These are phyloP conservation scores for Mareca penelope DNA, from an alignment of 2,797 vertebrate genomes.

Conservation along the genomic window DNA sequence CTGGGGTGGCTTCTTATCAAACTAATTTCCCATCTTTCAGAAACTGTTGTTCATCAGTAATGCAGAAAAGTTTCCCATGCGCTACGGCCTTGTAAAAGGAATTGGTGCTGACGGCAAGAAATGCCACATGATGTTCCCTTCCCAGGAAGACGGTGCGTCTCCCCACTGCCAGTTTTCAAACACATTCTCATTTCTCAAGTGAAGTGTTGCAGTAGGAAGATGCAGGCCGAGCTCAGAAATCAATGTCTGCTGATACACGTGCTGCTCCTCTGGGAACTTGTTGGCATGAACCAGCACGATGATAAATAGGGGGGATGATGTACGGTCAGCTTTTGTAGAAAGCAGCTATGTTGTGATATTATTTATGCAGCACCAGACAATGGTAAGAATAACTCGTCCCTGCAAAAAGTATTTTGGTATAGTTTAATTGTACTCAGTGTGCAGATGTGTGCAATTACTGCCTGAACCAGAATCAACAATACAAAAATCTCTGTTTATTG, in stretches of 20 bases:
- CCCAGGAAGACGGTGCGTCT: not conserved
- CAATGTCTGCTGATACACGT: not conserved
- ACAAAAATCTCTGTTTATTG: not conserved
- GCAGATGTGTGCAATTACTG: not conserved
- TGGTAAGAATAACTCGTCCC: not conserved
- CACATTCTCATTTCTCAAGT: not conserved
- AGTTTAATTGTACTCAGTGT: not conserved
- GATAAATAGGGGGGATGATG: not conserved
- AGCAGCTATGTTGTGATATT: not conserved
- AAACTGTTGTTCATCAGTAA: slow-evolving; percentile 18
- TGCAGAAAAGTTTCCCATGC: slow-evolving; percentile 11
- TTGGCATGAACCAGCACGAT: not conserved
- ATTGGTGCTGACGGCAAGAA: not conserved
- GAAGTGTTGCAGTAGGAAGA: not conserved
- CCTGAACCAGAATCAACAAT: not conserved
- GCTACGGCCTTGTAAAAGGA: not conserved
- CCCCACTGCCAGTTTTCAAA: not conserved
- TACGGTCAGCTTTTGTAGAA: not conserved
- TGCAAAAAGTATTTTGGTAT: not conserved
- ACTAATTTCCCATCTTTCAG: slow-evolving; percentile 39
- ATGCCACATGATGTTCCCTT: not conserved
- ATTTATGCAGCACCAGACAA: not conserved
- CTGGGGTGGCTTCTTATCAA: slow-evolving; percentile 54
- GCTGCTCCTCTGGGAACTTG: not conserved
- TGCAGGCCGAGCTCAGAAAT: not conserved